Evolutionary conservation across 2,888 invertebrate species (phyloP), one percentile per base, ranked within the genome.

Genomic region (Pycnomerus fuliginosus): DNA sequence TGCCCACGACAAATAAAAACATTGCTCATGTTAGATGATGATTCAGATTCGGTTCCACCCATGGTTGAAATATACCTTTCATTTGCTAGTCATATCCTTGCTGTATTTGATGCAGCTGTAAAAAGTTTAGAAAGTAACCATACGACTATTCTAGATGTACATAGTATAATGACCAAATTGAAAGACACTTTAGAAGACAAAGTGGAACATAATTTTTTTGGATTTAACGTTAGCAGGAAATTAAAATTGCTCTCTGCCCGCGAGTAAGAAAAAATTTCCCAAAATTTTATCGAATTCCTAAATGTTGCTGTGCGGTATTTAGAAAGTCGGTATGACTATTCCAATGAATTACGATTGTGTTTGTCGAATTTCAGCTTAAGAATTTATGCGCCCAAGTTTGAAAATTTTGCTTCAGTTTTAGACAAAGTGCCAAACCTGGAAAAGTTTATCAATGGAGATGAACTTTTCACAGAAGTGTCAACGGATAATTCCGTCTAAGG

Each of bases 1-100:
- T 27, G 27, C 10, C 27, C 10, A 27, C 4, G 4, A 4, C 7
- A 5, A 4, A 27, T 27, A 8, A 27, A 27, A 27, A 27, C 4
- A 27, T 10, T 27, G 4, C 10, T 27, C n/a, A 27, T n/a, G 5
- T 7, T 27, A 8, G 27, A 27, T 27, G 27, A 27, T n/a, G 27
- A 27, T 8, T 7, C 10, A 7, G 27, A 11, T 27, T 4, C 7
- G 4, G 27, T 27, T 27, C 11, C 27, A 4, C 5, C 5, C 4
- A 11, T 7, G 4, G 11, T 27, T 8, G 27, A 5, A 27, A 11
- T 8, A 7, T 27, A 27, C 10, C 10, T 27, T 5, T 10, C 10
- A 4, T 27, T 27, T 27, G 4, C 7, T 27, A 27, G 10, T 10
- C 27, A 27, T 27, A 27, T 27, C 10, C 10, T 27, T 4, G 10